Evolutionary conservation across 2,888 invertebrate genomes (phyloP), one percentile per base, ranked within the genome.

Genomic region (Carterocephalus palaemon): DNA sequence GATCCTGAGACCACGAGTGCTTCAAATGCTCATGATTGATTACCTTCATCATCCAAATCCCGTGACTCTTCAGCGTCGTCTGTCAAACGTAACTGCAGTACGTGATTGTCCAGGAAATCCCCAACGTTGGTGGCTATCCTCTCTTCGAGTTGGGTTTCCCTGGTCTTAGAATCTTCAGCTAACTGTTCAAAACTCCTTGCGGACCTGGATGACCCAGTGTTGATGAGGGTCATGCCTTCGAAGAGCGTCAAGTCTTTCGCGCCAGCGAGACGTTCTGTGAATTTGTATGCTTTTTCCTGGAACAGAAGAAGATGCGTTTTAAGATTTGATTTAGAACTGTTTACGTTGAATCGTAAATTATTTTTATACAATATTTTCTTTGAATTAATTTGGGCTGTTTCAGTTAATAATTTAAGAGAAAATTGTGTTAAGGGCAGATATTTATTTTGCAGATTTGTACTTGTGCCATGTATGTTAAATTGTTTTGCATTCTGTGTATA

Each of bases 201-300:
- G 7, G 86, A 84, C 1, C 86, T 64, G 19, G 83, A 79, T 60
- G 89, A 75, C 53, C 87, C 81, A 2, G 88, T 89, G 57, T 89
- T 88, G 43, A 78, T 75, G 53, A 78, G 70, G 47, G 62, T 83
- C 67, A 90, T 77, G 8, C 89, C 89, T 37, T 88, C 89, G 43
- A 79, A 79, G 41, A 86, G 62, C 29, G 82, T 84, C 17, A 90
- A 56, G 48, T 88, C 88, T 56, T 89, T 77, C 24, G 87, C 71
- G 37, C 88, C 82, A 1, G 91, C 88, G 4, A 90, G 77, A 28
- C 77, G 76, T 57, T 91, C 90, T 24, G 91, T 88, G 54, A 88
- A 86, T 56, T 88, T 89, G 12, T 90, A 65, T 4, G 90, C 90
- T 57, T 90, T 83, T 87, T 90, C 90, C 90, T 90, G 80, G 9